These are phyloP conservation scores for Rhinolophus sinicus DNA, from an alignment of 2,113 vertebrate genomes.

Conservation along the genomic window DNA sequence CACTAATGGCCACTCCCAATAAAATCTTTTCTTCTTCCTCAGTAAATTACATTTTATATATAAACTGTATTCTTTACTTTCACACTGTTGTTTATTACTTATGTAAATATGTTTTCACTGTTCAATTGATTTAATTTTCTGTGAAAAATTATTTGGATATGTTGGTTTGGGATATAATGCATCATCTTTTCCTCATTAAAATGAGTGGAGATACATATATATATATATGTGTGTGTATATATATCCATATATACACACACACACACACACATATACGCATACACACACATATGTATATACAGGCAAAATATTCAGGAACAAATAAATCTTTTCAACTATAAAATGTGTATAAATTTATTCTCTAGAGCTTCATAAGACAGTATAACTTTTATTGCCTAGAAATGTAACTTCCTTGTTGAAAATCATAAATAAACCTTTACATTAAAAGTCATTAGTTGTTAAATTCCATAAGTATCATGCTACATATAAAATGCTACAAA, in stretches of 20 bases:
- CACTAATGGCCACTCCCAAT: fast-evolving
- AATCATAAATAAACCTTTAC: neutral
- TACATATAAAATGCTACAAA: neutral
- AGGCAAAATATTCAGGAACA: neutral
- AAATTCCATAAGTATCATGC: neutral
- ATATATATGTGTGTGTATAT: no score
- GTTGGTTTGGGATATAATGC: neutral
- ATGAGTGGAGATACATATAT: neutral
- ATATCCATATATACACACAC: no score
- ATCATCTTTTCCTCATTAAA: neutral
- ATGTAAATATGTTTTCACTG: neutral
- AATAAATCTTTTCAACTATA: neutral
- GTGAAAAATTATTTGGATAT: neutral
- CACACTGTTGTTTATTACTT: neutral
- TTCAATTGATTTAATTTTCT: neutral
- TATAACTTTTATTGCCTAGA: neutral
- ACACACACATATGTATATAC: neutral
- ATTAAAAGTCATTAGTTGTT: neutral
- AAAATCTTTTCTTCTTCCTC: neutral
- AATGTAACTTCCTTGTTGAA: neutral
- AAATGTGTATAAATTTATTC: neutral
- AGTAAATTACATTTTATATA: neutral
- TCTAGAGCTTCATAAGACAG: neutral
- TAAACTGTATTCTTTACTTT: neutral
- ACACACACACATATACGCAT: neutral